Percentiles rank a stretch among this genome's conserved stretches.
Conservation (phyloP, 2,113 vertebrate genomes). For the Panthera tigris region DNA sequence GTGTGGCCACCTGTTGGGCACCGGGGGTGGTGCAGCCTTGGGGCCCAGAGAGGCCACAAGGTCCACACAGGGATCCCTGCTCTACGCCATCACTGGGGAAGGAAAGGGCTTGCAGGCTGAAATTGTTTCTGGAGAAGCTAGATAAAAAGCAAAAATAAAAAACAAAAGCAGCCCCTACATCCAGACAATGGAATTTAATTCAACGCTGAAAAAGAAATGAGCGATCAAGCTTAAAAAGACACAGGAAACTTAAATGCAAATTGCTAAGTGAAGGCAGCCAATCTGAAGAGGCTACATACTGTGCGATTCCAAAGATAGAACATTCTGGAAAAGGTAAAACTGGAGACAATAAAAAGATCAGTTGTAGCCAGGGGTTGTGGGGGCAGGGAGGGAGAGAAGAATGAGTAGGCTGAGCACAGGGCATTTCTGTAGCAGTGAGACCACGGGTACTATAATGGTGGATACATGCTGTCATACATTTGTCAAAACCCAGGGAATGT, state of each 20-base stretch:
- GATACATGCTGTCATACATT: neutral
- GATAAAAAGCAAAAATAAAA: neutral
- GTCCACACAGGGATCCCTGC: neutral
- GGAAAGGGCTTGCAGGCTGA: neutral
- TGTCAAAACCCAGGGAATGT: neutral
- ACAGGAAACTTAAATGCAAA: neutral
- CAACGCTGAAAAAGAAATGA: neutral
- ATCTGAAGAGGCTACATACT: neutral
- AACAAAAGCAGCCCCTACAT: neutral
- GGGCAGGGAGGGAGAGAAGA: neutral
- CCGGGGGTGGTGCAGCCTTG: neutral
- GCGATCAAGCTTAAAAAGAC: neutral
- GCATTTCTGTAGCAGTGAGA: neutral
- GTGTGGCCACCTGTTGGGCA: constrained; percentile 54
- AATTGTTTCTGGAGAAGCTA: neutral
- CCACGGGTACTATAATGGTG: accelerated
- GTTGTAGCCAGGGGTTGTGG: neutral
- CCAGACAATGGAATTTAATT: neutral
- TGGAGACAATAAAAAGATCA: neutral
- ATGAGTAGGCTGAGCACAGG: neutral
- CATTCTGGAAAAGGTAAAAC: neutral
- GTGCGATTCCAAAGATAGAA: neutral
- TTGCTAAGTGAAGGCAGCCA: neutral
- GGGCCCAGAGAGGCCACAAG: neutral
- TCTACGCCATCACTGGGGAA: neutral